Conservation (phyloP, 2,113 vertebrate species). For the Phainopepla nitens region DNA sequence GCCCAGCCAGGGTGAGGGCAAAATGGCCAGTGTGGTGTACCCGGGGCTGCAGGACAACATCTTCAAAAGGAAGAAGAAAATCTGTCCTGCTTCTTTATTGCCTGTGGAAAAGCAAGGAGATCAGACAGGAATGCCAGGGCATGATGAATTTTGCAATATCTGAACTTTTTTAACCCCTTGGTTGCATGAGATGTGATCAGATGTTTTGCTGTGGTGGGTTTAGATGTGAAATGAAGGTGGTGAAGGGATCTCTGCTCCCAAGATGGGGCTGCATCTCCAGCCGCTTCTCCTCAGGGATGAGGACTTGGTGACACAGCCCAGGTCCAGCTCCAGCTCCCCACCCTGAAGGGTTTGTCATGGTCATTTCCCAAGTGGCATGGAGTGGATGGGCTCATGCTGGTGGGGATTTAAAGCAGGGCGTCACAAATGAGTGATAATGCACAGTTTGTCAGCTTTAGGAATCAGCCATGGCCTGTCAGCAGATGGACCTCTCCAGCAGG, state of each 20-base stretch:
- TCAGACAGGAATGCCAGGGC: not conserved
- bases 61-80: not conserved
- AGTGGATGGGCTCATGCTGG: not conserved
- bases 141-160: not conserved
- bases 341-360: not conserved
- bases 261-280: not conserved
- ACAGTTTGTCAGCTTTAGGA: not conserved
- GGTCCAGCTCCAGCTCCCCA: not conserved
- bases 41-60: not conserved
- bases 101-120: not conserved
- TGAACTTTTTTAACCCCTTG: not conserved
- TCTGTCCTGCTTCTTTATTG: not conserved
- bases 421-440: not conserved
- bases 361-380: not conserved
- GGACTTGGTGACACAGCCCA: not conserved
- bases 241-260: fast-evolving
- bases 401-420: not conserved
- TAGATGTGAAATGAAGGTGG: not conserved
- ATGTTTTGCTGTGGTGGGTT: not conserved
- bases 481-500: not conserved
- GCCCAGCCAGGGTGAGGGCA: not conserved
- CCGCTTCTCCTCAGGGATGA: fast-evolving
- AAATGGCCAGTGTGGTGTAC: not conserved
- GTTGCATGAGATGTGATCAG: not conserved
- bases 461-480: not conserved